A percentile compares a stretch with the other conserved stretches of the same genome.
Conservation (phyloP, 1,140 invertebrate species). For the Zaprionus taronus region DNA sequence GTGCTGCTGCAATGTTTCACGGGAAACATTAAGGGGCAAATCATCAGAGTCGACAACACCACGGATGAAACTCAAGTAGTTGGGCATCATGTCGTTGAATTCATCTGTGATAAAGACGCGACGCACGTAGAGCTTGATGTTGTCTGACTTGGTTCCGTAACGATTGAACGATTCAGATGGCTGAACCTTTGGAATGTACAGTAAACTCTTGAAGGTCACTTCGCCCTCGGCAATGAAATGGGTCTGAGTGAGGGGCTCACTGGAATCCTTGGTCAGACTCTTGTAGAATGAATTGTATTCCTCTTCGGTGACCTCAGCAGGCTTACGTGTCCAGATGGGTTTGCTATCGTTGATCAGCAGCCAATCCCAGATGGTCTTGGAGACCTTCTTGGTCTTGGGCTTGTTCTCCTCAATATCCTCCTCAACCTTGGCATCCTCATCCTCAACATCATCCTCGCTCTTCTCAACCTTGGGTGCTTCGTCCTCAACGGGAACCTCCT, state of each 20-base stretch:
- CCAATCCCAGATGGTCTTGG: constrained; percentile 99
- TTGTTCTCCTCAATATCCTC: constrained; percentile 89
- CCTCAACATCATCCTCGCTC: constrained; percentile 84
- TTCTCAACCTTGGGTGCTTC: constrained; percentile 73
- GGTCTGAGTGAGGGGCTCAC: constrained; percentile 93
- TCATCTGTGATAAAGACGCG: constrained; percentile 99
- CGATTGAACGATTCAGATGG: constrained; percentile 97
- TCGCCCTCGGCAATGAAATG: constrained; percentile 99
- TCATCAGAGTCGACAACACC: constrained; percentile 99
- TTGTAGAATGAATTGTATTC: constrained; percentile 99
- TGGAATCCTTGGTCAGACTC: constrained; percentile 95
- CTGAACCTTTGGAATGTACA: constrained; percentile 96
- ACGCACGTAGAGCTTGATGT: constrained; percentile 98
- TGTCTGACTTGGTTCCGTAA: constrained; percentile 97
- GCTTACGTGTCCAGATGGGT: constrained; percentile 98
- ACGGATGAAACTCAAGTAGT: constrained; percentile 96
- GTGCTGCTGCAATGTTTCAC: constrained; percentile 99
- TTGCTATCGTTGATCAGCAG: constrained; percentile 97
- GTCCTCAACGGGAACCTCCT: constrained; percentile 91
- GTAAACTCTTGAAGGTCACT: constrained; percentile 98
- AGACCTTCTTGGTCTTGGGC: constrained; percentile 96
- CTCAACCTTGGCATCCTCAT: constrained; percentile 88
- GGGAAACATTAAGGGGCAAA: constrained; percentile 98
- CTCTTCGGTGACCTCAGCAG: constrained; percentile 92
- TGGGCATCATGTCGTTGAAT: constrained; percentile 99